phyloP scores from a whole-genome alignment of 2,113 vertebrate genomes.

The Meleagris gallopavo region DNA sequence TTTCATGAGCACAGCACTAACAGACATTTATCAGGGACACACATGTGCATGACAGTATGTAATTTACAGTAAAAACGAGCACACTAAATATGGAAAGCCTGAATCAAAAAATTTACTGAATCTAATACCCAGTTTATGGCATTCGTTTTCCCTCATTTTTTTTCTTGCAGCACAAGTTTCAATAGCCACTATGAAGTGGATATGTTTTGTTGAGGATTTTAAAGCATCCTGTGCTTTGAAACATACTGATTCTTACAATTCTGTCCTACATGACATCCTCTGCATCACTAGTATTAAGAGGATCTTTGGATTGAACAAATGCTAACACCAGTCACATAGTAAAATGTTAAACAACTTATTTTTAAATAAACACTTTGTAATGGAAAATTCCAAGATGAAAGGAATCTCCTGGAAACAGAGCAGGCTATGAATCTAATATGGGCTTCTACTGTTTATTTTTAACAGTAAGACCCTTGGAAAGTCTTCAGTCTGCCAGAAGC shows the following conservation, averaged over 20 bases:
- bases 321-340: not conserved
- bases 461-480: not conserved
- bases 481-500: not conserved
- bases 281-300: not conserved
- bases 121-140: not conserved
- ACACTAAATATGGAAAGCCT: not conserved
- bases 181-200: not conserved
- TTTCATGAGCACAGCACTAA: not conserved
- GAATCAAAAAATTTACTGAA: not conserved
- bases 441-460: not conserved
- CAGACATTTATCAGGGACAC: not conserved
- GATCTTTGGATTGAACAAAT: not conserved
- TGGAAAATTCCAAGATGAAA: constrained; percentile 7
- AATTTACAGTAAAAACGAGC: not conserved
- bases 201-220: not conserved
- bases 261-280: not conserved
- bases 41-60: fast-evolving
- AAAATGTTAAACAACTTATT: not conserved
- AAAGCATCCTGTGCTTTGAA: not conserved
- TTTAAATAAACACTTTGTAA: not conserved
- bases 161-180: not conserved
- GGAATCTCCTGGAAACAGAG: not conserved
- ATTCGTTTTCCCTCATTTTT: not conserved
- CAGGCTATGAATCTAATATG: not conserved
- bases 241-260: not conserved